These are phyloP conservation scores for Crotophaga sulcirostris DNA, from an alignment of 2,113 vertebrate genomes.

Conservation along the genomic window DNA sequence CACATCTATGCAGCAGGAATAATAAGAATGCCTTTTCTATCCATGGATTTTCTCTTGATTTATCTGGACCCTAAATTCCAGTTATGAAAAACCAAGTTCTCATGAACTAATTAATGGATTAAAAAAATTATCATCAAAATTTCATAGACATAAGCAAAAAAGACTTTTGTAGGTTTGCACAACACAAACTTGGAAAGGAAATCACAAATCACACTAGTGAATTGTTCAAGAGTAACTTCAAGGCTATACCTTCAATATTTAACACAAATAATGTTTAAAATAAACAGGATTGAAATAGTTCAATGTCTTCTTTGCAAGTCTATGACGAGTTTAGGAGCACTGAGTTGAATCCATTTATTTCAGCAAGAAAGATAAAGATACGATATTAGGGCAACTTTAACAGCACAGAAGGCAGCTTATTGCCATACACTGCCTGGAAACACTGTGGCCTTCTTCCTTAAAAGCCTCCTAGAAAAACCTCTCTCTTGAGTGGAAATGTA, in stretches of 20 bases:
- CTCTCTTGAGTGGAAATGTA: not conserved
- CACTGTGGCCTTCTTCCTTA: rapidly evolving
- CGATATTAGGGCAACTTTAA: not conserved
- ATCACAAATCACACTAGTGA: not conserved
- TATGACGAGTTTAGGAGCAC: not conserved
- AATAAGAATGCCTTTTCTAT: not conserved
- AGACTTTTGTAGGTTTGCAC: not conserved
- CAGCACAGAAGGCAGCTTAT: not conserved
- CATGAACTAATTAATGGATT: not conserved
- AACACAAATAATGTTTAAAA: not conserved
- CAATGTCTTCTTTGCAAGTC: not conserved
- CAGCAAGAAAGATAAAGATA: not conserved
- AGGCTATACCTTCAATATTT: not conserved
- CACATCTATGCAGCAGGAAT: not conserved
- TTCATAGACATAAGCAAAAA: not conserved
- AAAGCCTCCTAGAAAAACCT: not conserved
- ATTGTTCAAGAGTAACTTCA: not conserved
- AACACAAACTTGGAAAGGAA: not conserved
- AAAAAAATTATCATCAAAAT: not conserved
- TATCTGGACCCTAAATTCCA: not conserved
- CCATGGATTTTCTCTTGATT: not conserved
- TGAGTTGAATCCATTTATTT: not conserved
- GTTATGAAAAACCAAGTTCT: not conserved
- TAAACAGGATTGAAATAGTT: not conserved
- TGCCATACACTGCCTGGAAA: not conserved